Percentiles rank a stretch among this genome's conserved stretches.
phyloP scores from a whole-genome alignment of 2,797 vertebrate species.

The Distichodus sexfasciatus region DNA sequence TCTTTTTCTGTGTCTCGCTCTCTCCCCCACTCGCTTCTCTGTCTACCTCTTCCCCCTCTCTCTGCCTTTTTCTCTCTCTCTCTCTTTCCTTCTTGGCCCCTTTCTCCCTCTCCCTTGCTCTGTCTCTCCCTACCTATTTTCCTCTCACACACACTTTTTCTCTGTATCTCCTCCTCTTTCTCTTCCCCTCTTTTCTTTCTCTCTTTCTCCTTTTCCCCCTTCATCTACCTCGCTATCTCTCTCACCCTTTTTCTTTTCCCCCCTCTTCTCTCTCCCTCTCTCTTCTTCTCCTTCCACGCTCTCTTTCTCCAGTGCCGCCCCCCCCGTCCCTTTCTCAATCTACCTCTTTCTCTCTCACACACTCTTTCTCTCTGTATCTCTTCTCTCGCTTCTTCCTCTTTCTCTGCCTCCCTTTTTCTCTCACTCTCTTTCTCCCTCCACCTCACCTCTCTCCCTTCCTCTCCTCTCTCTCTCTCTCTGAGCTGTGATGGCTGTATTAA shows the following conservation, averaged over 20 bases:
- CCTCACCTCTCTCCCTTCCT: conserved; percentile 47
- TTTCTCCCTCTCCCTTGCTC: conserved; percentile 45
- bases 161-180: neutral
- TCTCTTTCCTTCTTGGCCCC: conserved; percentile 43
- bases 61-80: conserved; percentile 10
- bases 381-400: no score
- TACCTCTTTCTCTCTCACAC: no score
- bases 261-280: conserved; percentile 12
- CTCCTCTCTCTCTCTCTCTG: conserved; percentile 57
- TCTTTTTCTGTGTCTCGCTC: no score
- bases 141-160: no score
- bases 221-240: no score
- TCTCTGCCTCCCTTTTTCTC: neutral
- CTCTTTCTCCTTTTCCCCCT: no score
- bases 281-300: conserved; percentile 42
- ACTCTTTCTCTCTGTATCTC: no score
- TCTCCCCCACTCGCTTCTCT: no score
- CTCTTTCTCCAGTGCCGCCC: conserved; percentile 46
- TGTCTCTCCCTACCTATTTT: no score
- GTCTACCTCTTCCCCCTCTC: neutral
- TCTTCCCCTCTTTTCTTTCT: conserved; percentile 57
- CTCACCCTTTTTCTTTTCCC: neutral
- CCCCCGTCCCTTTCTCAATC: no score
- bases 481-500: conserved; percentile 82
- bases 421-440: conserved; percentile 27